Evolutionary conservation across 2,888 invertebrate genomes (phyloP), one percentile per base, ranked within the genome.

Genomic region (Ferdinandea cuprea): DNA sequence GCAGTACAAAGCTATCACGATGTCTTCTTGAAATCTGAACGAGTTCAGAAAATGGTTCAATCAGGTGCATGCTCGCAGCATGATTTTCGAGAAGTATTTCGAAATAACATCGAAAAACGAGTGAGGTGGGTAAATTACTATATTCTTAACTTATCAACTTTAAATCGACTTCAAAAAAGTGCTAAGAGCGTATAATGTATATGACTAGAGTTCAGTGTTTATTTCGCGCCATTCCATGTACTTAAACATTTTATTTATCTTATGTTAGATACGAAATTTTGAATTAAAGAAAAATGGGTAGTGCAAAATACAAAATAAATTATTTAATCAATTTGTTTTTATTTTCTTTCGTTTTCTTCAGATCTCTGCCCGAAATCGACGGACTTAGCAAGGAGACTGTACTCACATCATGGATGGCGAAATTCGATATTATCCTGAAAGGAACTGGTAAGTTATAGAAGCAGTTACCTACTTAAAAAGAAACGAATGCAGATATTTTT

Each of bases 311-410:
- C n/a, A n/a, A n/a, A n/a, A n/a, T n/a, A n/a, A n/a, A n/a, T n/a
- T n/a, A n/a, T n/a, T n/a, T n/a, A n/a, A n/a, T n/a, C n/a, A n/a
- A n/a, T n/a, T n/a, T n/a, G n/a, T 6, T 25, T 7, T 6, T 25
- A 0, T 13, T 6, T 2, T 11, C 8, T 15, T 17, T 1, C 28
- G 63, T 73, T 15, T 17, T 1, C 28, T 66, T 73, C 11, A 95
- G 98, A 92, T 98, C 98, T 89, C 93, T 99, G 89, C 99, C 99
- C 86, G 99, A 99, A 94, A 99, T 99, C 90, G 99, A 99, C 92
- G 99, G 99, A 86, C 92, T 99, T 87, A 99, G 98, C 92, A 99
- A 99, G 92, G 99, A 99, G 92, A 99, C 99, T 48, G 99, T 99
- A 44, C 93, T 99, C 86, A 98, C 98, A 85, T 99, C 99, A 48